These are phyloP conservation scores for Beaufortia kweichowensis DNA, from an alignment of 2,113 vertebrate species.

Conservation along the genomic window DNA sequence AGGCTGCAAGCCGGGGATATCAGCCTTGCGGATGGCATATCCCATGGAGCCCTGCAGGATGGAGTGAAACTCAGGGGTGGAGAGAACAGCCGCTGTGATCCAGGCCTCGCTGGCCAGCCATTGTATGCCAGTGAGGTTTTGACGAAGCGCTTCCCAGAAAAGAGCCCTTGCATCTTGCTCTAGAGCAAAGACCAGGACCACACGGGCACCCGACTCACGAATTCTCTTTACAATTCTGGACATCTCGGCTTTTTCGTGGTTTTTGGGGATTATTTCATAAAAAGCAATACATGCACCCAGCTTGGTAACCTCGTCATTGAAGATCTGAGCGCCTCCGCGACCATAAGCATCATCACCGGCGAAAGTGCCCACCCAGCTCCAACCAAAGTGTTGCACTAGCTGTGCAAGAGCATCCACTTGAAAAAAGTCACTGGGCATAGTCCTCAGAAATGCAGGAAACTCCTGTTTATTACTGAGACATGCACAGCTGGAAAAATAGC, in stretches of 20 bases:
- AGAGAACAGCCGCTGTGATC: conserved; percentile 76
- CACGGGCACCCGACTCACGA: conserved; percentile 65
- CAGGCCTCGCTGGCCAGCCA: conserved; percentile 81
- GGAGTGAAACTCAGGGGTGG: conserved; percentile 64
- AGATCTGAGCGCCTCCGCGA: conserved; percentile 73
- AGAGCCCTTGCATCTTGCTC: conserved; percentile 75
- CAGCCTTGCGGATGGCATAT: conserved; percentile 72
- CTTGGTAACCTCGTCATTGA: conserved; percentile 65
- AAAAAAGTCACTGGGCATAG: conserved; percentile 79
- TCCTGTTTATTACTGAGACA: conserved; percentile 76
- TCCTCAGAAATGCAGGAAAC: conserved; percentile 77
- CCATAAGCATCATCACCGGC: conserved; percentile 79
- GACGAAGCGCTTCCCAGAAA: conserved; percentile 68
- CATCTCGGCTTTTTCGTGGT: conserved; percentile 62
- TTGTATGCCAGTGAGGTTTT: conserved; percentile 72
- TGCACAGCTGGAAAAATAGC: conserved; percentile 80
- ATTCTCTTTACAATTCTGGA: conserved; percentile 70
- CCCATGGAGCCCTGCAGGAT: conserved; percentile 76
- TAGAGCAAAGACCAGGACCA: conserved; percentile 76
- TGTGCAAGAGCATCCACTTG: conserved; percentile 76
- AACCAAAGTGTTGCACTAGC: conserved; percentile 76
- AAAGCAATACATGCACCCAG: conserved; percentile 72
- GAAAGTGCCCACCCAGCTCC: conserved; percentile 78
- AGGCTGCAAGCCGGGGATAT: conserved; percentile 69
- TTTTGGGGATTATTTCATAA: conserved; percentile 75